phyloP scores from a whole-genome alignment of 2,888 invertebrate species.

The Actias luna region DNA sequence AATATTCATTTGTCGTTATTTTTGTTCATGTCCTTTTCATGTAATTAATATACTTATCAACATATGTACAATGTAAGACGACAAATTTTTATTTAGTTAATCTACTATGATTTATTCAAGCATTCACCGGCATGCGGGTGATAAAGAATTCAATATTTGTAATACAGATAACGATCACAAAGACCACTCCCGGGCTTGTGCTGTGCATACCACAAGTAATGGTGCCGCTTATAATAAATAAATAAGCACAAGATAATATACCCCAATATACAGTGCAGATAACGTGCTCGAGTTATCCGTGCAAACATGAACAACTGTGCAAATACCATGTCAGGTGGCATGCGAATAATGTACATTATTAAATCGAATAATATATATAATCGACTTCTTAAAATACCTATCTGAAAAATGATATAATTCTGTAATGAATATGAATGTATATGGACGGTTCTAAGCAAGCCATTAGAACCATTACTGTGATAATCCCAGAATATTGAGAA shows the following conservation, averaged over 20 bases:
- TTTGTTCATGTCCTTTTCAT: no score
- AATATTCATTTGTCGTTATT: no score
- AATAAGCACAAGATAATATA: constrained; percentile 1
- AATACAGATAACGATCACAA: neutral
- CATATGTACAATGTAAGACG: no score
- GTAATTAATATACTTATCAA: no score
- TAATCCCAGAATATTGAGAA: neutral
- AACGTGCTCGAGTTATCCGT: constrained; percentile 9
- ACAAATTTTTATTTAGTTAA: neutral
- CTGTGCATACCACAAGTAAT: neutral
- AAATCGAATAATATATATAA: neutral
- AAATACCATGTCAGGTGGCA: constrained; percentile 4
- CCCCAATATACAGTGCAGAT: constrained; percentile 4
- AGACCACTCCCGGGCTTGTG: constrained; percentile 3
- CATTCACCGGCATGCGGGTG: neutral
- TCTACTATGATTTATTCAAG: neutral
- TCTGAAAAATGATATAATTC: neutral
- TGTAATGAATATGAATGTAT: neutral
- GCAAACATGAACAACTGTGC: constrained; percentile 2
- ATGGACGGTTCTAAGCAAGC: neutral
- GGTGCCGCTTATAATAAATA: neutral
- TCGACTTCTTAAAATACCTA: neutral
- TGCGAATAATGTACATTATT: neutral
- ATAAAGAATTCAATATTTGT: neutral
- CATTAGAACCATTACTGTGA: neutral